These are phyloP conservation scores for Prunella strophiata DNA, from an alignment of 2,797 vertebrate genomes.

Conservation along the genomic window DNA sequence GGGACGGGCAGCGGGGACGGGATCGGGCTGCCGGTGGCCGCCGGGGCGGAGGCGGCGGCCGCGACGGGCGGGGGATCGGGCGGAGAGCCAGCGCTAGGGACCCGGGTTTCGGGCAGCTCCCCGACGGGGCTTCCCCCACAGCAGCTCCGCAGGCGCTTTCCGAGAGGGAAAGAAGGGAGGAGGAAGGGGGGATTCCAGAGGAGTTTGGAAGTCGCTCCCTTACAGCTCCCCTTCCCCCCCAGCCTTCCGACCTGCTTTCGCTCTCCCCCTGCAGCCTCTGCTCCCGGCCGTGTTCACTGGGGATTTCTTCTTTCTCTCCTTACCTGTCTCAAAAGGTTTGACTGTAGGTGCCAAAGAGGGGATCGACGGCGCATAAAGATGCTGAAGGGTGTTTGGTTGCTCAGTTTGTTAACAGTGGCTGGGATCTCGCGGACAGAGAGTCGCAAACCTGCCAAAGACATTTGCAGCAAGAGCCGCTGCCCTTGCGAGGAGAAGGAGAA, in stretches of 20 bases:
- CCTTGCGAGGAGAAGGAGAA: conserved; percentile 95
- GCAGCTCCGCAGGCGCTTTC: not conserved
- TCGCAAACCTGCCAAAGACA: conserved; percentile 97
- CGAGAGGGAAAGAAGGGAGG: not conserved
- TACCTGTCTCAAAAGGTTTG: conserved; percentile 73
- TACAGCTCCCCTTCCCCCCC: not conserved
- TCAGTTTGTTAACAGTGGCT: conserved; percentile 92
- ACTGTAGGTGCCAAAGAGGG: conserved; percentile 76
- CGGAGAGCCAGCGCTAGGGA: not conserved
- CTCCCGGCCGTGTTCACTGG: conserved; percentile 40
- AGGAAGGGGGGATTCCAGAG: not conserved
- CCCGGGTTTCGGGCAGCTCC: not conserved
- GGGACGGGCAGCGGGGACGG: not conserved
- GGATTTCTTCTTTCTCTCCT: conserved; percentile 37
- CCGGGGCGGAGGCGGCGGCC: not conserved
- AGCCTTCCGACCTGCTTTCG: not conserved
- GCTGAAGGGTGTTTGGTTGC: conserved; percentile 93
- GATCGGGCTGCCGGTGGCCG: not conserved
- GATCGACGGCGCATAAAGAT: conserved; percentile 87
- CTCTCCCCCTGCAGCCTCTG: not conserved
- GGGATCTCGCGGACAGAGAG: conserved; percentile 89
- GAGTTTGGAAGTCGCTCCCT: conserved; percentile 23
- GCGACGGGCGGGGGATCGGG: not conserved
- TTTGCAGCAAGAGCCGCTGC: conserved; percentile 96
- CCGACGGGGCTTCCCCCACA: not conserved